Conservation (phyloP, 1,140 invertebrate species). For the Anastatus disparis region DNA sequence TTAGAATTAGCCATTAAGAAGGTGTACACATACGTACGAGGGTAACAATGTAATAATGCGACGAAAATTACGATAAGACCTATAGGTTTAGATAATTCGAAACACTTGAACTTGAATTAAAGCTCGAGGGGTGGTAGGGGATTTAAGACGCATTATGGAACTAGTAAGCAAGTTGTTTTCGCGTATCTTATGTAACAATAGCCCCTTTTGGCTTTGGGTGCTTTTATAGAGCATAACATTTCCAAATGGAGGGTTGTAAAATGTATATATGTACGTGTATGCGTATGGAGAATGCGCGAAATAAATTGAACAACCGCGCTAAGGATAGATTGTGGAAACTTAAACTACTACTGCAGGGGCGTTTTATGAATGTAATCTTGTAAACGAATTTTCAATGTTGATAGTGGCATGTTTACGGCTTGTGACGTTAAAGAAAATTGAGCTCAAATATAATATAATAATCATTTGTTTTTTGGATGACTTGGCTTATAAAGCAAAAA, state of each 20-base stretch:
- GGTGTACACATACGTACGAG: too few relatives aligned
- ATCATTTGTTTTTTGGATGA: too few relatives aligned
- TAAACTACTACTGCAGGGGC: too few relatives aligned
- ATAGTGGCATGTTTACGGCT: too few relatives aligned
- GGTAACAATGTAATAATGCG: slow-evolving; percentile 25
- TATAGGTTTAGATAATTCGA: slow-evolving; percentile 27
- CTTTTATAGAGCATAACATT: slow-evolving; percentile 15
- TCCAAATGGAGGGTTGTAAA: neutral
- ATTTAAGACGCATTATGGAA: neutral
- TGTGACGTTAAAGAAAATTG: too few relatives aligned
- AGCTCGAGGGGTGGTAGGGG: neutral
- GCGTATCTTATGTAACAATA: slow-evolving; percentile 6
- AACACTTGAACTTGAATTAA: slow-evolving; percentile 12
- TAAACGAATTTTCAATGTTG: neutral
- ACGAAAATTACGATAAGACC: slow-evolving; percentile 14
- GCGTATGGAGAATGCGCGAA: too few relatives aligned
- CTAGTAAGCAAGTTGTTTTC: slow-evolving; percentile 22
- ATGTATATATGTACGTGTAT: too few relatives aligned
- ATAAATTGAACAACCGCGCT: slow-evolving; percentile 13
- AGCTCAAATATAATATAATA: too few relatives aligned
- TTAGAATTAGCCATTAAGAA: slow-evolving; percentile 11
- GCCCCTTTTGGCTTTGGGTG: neutral
- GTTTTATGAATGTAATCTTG: neutral
- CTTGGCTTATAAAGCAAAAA: too few relatives aligned
- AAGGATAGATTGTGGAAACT: too few relatives aligned